Percentiles rank a stretch among this genome's conserved stretches.
phyloP scores from a whole-genome alignment of 2,113 vertebrate genomes.

The Heteronetta atricapilla region DNA sequence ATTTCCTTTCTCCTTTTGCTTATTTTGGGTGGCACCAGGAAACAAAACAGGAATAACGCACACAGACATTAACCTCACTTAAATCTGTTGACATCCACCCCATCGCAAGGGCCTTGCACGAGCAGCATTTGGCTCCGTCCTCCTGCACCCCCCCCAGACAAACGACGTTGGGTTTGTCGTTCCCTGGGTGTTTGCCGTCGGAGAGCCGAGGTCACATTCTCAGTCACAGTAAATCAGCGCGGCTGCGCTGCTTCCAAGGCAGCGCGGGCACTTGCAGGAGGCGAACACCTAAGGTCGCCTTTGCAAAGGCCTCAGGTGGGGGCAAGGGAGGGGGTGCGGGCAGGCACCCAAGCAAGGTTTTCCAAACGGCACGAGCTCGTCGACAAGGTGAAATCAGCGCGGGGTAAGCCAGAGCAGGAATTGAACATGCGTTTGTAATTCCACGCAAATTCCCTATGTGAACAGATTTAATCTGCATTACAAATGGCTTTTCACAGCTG shows the following conservation, averaged over 20 bases:
- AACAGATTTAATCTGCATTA: slow-evolving; percentile 41
- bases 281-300: accelerated
- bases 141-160: accelerated
- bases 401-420: not conserved
- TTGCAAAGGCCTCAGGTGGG: not conserved
- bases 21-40: not conserved
- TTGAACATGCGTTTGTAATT: not conserved
- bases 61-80: not conserved
- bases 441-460: not conserved
- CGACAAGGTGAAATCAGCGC: not conserved
- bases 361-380: not conserved
- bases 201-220: not conserved
- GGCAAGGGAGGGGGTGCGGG: not conserved
- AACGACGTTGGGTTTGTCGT: not conserved
- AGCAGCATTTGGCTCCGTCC: not conserved
- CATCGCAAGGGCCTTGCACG: not conserved
- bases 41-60: not conserved
- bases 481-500: slow-evolving; percentile 34
- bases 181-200: not conserved
- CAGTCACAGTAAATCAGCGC: not conserved
- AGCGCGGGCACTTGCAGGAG: not conserved
- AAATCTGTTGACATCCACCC: accelerated
- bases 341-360: not conserved
- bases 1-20: not conserved
- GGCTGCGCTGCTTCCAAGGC: not conserved